phyloP scores from a whole-genome alignment of 2,888 invertebrate species.

The Rhagonycha fulva region DNA sequence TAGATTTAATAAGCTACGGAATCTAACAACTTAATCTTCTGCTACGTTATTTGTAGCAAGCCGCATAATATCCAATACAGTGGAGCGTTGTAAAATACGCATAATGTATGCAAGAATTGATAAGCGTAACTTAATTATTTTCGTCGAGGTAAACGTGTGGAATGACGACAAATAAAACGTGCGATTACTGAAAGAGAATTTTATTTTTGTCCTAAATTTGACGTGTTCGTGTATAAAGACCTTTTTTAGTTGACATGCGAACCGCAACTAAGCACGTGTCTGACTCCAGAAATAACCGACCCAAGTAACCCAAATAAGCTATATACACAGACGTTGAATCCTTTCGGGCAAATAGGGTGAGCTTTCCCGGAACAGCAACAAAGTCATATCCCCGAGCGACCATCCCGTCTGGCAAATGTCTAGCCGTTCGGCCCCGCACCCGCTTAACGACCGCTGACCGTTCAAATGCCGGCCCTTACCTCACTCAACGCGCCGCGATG shows the following conservation, averaged over 20 bases:
- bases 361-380: constrained; percentile 47
- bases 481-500: constrained; percentile 36
- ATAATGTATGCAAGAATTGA: not conserved
- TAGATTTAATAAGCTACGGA: not conserved
- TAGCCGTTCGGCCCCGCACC: constrained; percentile 43
- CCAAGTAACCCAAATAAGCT: constrained; percentile 38
- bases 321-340: constrained; percentile 41
- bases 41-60: not conserved
- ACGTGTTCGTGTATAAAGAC: constrained; percentile 2
- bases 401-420: constrained; percentile 49
- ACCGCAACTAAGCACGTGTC: constrained; percentile 25
- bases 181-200: not conserved
- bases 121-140: not conserved
- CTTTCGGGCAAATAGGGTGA: constrained; percentile 47
- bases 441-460: constrained; percentile 43
- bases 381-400: constrained; percentile 49
- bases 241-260: constrained; percentile 14
- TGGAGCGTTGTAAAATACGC: too few species aligned
- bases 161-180: not conserved
- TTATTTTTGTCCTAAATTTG: not conserved
- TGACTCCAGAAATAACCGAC: constrained; percentile 33
- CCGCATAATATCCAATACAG: not conserved
- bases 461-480: constrained; percentile 40
- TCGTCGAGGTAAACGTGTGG: not conserved
- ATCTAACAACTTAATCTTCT: not conserved